Percentiles rank a stretch among this genome's conserved stretches.
Conservation (phyloP, 2,797 vertebrate species). For the Hapalemur alaotrensis region DNA sequence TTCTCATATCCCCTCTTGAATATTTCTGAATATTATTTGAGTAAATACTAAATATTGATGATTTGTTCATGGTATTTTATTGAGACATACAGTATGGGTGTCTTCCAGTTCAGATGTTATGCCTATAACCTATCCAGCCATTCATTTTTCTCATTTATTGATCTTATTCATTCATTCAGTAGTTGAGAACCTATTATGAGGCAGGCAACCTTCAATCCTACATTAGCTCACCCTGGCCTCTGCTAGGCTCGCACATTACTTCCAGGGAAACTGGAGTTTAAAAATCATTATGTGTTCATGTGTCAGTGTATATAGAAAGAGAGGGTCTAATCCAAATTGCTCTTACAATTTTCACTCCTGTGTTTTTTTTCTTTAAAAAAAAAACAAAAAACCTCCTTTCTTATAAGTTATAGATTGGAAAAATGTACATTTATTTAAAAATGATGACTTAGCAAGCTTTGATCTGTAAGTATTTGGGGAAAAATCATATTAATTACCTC, state of each 20-base stretch:
- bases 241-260: rapidly evolving
- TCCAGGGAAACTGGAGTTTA: background rate
- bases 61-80: too few relatives aligned
- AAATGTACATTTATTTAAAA: background rate
- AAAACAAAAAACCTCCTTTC: background rate
- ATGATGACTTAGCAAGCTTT: background rate
- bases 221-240: rapidly evolving
- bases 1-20: background rate
- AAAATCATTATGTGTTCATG: rapidly evolving
- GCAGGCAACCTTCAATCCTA: too few relatives aligned
- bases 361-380: background rate
- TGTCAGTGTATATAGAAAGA: rapidly evolving
- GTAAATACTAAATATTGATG: background rate
- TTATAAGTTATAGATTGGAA: background rate
- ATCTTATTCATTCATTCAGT: background rate
- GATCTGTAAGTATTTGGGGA: background rate
- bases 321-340: rapidly evolving
- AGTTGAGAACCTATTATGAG: background rate
- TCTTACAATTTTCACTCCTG: background rate
- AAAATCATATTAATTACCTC: background rate
- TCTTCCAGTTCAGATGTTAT: rapidly evolving
- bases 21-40: background rate
- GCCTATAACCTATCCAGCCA: rapidly evolving
- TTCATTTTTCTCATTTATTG: too few relatives aligned
- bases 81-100: background rate